A percentile compares a stretch with the other conserved stretches of the same genome.
phyloP scores from a whole-genome alignment of 2,797 vertebrate genomes.

The Gallinago stenura region DNA sequence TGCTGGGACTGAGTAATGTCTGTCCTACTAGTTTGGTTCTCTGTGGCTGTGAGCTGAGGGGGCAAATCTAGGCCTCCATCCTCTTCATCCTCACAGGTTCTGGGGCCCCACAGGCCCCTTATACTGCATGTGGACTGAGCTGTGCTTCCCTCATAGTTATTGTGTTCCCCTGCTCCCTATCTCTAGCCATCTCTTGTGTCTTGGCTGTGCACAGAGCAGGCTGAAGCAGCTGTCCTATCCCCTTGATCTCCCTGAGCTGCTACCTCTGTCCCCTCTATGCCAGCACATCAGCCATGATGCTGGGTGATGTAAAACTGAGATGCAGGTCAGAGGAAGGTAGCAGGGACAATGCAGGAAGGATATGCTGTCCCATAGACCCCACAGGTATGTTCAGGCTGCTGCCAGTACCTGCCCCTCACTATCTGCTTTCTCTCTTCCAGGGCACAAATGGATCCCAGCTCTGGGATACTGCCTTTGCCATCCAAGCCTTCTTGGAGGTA shows the following conservation, averaged over 20 bases:
- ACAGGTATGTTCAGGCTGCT: neutral
- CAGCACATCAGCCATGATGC: neutral
- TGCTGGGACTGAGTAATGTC: neutral
- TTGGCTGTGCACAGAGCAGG: neutral
- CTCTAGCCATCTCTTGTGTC: neutral
- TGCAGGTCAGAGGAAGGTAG: neutral
- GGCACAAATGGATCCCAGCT: conserved; percentile 97
- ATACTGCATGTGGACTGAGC: neutral
- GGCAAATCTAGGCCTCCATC: neutral
- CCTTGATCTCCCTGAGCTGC: neutral
- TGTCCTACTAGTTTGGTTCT: neutral
- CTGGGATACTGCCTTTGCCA: conserved; percentile 94
- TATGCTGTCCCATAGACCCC: neutral
- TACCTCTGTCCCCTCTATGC: neutral
- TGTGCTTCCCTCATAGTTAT: neutral
- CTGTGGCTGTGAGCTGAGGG: neutral
- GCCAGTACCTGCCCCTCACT: neutral
- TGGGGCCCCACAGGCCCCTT: neutral
- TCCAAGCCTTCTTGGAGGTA: conserved; percentile 96
- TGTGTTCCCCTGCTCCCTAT: neutral
- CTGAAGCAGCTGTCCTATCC: neutral
- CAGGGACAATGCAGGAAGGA: neutral
- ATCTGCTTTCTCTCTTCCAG: conserved; percentile 70
- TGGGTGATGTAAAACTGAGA: neutral
- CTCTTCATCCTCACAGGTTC: neutral